These are phyloP conservation scores for Aplodontia rufa DNA, from an alignment of 2,113 vertebrate genomes.

Conservation along the genomic window DNA sequence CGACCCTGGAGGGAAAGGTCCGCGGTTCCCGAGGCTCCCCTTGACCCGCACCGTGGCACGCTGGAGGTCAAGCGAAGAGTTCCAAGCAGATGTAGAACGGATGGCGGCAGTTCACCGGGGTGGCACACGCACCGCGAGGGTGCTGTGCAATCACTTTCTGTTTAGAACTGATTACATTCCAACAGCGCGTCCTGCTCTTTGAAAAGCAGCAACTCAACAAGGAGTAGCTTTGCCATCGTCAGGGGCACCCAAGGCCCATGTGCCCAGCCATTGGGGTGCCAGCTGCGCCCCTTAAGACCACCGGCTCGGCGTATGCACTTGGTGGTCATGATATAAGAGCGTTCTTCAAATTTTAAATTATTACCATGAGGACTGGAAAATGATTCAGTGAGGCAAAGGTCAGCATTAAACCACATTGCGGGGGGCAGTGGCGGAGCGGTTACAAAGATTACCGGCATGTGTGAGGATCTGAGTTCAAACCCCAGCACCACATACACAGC, in stretches of 20 bases:
- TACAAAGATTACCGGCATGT: no score
- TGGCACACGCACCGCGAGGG: accelerated
- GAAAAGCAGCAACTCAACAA: accelerated
- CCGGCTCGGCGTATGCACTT: accelerated
- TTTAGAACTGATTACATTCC: background rate
- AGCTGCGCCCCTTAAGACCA: background rate
- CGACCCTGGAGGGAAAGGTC: background rate
- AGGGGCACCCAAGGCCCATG: background rate
- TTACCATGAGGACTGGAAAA: background rate
- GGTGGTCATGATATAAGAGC: background rate
- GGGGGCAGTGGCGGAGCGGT: no score
- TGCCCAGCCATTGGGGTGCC: no score
- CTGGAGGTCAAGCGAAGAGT: background rate
- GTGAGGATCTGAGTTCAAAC: no score
- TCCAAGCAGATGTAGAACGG: no score
- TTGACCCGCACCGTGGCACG: no score
- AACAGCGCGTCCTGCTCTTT: background rate
- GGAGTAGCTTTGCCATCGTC: background rate
- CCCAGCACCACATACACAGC: no score
- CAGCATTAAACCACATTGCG: no score
- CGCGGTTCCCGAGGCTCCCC: background rate
- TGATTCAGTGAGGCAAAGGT: background rate
- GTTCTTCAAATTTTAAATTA: background rate
- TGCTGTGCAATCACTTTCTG: background rate
- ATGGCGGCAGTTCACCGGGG: background rate